phyloP scores from a whole-genome alignment of 2,888 invertebrate species.

The Xylota sylvarum region DNA sequence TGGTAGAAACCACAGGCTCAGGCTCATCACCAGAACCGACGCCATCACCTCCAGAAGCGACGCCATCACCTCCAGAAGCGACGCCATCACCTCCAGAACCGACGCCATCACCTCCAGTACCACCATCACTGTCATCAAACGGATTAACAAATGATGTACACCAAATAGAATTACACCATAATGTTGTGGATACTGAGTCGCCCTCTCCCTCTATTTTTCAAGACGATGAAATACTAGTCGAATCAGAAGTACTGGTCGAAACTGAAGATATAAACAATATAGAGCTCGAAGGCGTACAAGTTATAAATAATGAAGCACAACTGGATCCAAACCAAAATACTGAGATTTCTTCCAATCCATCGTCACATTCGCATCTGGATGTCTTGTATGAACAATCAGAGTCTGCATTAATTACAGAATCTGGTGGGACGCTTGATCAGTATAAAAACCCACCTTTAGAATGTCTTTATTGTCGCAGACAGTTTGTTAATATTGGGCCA shows the following conservation, averaged over 20 bases:
- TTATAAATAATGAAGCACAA: not conserved
- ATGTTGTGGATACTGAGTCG: not conserved
- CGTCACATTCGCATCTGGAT: conserved; percentile 29
- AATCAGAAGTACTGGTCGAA: not conserved
- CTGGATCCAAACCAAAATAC: not conserved
- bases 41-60: not conserved
- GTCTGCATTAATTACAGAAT: conserved; percentile 75
- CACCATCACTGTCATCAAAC: too few species aligned
- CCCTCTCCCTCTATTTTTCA: not conserved
- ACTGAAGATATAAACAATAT: not conserved
- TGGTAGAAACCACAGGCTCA: not conserved
- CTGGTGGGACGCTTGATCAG: conserved; percentile 66
- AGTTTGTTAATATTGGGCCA: conserved; percentile 38
- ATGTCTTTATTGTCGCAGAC: conserved; percentile 61
- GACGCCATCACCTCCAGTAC: not conserved
- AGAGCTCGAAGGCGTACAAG: not conserved
- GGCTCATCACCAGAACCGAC: not conserved
- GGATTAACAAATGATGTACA: too few species aligned
- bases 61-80: too few species aligned
- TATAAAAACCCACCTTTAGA: conserved; percentile 47
- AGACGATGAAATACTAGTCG: not conserved
- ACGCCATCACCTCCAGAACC: too few species aligned
- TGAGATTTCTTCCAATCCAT: not conserved
- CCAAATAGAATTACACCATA: too few species aligned
- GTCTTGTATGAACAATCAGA: conserved; percentile 72